Evolutionary conservation across 2,113 vertebrate species (phyloP).

Genomic region (Agapornis roseicollis): DNA sequence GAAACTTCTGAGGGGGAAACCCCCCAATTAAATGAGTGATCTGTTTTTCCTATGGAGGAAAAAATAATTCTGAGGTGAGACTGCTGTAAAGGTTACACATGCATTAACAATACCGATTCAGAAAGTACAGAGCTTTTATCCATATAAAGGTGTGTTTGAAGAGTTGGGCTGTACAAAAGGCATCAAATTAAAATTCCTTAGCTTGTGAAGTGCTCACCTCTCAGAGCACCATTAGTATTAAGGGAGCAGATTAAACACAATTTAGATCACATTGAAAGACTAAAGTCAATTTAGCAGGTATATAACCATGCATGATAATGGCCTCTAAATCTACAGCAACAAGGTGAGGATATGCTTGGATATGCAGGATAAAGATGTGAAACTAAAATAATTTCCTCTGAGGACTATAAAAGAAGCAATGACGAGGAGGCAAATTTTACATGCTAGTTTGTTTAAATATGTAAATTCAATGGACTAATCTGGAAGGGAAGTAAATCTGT

Average conservation of each 20-base stretch:
- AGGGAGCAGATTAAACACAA: slow-evolving; percentile 45
- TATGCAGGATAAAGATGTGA: slow-evolving; percentile 33
- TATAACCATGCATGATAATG: slow-evolving; percentile 46
- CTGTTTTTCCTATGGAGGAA: background rate
- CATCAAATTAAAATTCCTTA: slow-evolving; percentile 36
- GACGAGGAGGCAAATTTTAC: slow-evolving; percentile 33
- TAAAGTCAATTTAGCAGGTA: slow-evolving; percentile 52
- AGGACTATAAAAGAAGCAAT: slow-evolving; percentile 41
- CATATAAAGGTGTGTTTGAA: slow-evolving; percentile 15
- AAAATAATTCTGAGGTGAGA: slow-evolving; percentile 7
- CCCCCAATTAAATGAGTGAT: background rate
- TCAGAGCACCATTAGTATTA: slow-evolving; percentile 34
- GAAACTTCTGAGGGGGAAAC: background rate
- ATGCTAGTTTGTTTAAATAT: slow-evolving; percentile 54
- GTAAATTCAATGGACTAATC: slow-evolving; percentile 59
- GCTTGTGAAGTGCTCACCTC: slow-evolving; percentile 15
- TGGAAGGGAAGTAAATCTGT: slow-evolving; percentile 42
- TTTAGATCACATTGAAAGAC: slow-evolving; percentile 43
- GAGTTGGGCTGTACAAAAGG: background rate
- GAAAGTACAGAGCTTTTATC: slow-evolving; percentile 6
- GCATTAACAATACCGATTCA: slow-evolving; percentile 16
- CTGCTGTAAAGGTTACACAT: slow-evolving; percentile 31
- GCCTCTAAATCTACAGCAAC: slow-evolving; percentile 42
- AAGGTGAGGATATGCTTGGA: slow-evolving; percentile 39
- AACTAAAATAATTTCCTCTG: slow-evolving; percentile 52